A percentile compares a stretch with the other conserved stretches of the same genome.
Conservation (phyloP, 2,888 invertebrate species). For the Noctua pronuba region DNA sequence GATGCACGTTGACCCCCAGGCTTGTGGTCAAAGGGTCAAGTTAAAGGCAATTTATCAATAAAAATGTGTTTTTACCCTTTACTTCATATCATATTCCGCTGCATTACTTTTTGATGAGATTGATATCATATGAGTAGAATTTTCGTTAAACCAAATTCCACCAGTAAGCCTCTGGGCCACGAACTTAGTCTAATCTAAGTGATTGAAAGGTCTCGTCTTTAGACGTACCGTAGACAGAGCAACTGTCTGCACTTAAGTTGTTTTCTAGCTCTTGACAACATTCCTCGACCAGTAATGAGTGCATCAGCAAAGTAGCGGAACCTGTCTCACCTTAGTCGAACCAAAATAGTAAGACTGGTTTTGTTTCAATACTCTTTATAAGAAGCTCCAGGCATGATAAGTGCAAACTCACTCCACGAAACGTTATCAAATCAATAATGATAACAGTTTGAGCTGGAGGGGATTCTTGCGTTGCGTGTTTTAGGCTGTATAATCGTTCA, state of each 20-base stretch:
- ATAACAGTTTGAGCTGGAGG: conserved; percentile 16
- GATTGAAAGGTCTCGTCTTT: not conserved
- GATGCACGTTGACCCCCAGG: not conserved
- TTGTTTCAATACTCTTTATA: not conserved
- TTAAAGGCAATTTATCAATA: not conserved
- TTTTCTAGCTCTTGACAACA: conserved; percentile 4
- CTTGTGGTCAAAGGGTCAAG: not conserved
- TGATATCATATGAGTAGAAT: not conserved
- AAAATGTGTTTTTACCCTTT: not conserved
- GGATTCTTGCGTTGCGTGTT: conserved; percentile 17
- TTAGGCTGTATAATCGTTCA: conserved; percentile 39
- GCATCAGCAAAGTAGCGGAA: conserved; percentile 9
- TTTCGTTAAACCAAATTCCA: not conserved
- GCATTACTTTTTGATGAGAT: not conserved
- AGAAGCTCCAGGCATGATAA: not conserved
- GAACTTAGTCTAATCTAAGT: not conserved
- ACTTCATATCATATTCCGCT: not conserved
- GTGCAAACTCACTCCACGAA: conserved; percentile 4
- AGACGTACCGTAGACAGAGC: too few relatives aligned
- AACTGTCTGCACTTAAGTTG: not conserved
- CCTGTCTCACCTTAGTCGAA: conserved; percentile 3
- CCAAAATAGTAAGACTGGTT: conserved; percentile 15
- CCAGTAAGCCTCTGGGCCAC: not conserved
- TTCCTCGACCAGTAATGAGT: conserved; percentile 25
- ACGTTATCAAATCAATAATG: conserved; percentile 40